Percentiles rank a stretch among this genome's conserved stretches.
These are phyloP conservation scores for Propithecus deckenii DNA, from an alignment of 2,797 vertebrate species.

Conservation along the genomic window DNA sequence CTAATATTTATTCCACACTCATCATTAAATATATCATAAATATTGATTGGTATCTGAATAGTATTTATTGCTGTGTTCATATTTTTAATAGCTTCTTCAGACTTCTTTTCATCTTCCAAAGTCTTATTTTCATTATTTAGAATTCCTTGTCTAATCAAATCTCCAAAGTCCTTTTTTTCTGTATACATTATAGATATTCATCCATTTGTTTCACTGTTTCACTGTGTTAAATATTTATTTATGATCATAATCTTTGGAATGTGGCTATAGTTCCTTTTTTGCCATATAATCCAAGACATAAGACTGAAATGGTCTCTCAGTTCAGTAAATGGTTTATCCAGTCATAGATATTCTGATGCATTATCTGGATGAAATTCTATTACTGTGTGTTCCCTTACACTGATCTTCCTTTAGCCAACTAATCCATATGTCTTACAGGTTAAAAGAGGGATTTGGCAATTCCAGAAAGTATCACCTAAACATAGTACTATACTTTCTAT, in stretches of 20 bases:
- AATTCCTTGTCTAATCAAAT: conserved; percentile 90
- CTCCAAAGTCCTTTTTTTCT: conserved; percentile 92
- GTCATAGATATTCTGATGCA: conserved; percentile 90
- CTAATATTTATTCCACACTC: conserved; percentile 90
- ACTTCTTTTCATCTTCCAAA: conserved; percentile 93
- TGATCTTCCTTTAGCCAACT: conserved; percentile 91
- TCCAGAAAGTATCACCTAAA: conserved; percentile 90
- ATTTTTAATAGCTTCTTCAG: conserved; percentile 94
- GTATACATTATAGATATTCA: conserved; percentile 91
- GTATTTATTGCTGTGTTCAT: conserved; percentile 91
- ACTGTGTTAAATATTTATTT: conserved; percentile 90
- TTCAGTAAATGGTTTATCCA: conserved; percentile 91
- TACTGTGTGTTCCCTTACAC: conserved; percentile 92
- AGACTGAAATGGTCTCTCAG: conserved; percentile 87
- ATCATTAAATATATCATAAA: conserved; percentile 90
- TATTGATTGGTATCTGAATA: conserved; percentile 86
- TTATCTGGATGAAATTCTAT: conserved; percentile 95
- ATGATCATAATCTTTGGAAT: conserved; percentile 91
- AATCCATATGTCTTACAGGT: conserved; percentile 91
- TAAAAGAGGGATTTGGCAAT: conserved; percentile 89
- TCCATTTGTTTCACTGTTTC: conserved; percentile 88
- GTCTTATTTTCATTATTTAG: conserved; percentile 89
- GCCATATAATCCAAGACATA: conserved; percentile 90
- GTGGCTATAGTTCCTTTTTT: conserved; percentile 92
- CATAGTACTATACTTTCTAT: conserved; percentile 89